Conservation (phyloP, 2,888 invertebrate species). For the Tachystola acroxantha region DNA sequence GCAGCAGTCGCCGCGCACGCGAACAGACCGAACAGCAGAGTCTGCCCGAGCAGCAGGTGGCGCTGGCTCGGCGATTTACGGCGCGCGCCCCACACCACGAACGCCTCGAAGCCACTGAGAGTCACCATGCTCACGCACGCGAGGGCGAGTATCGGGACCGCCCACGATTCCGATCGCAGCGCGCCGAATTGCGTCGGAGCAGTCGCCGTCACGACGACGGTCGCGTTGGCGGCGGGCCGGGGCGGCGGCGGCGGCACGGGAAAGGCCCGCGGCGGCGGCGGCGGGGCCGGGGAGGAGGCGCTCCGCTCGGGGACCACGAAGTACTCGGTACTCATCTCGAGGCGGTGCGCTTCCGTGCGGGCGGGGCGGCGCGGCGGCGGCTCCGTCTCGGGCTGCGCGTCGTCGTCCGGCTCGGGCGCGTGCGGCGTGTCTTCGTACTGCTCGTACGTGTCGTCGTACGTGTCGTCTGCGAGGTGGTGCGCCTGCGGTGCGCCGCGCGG, state of each 20-base stretch:
- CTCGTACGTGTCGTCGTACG: slow-evolving; percentile 53
- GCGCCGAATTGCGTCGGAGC: slow-evolving; percentile 45
- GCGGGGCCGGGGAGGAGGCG: slow-evolving; percentile 39
- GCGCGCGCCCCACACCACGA: slow-evolving; percentile 89
- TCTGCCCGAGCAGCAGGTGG: slow-evolving; percentile 92
- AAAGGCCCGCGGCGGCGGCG: slow-evolving; percentile 48
- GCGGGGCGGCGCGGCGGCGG: slow-evolving; percentile 53
- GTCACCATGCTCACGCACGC: slow-evolving; percentile 90
- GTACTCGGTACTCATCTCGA: slow-evolving; percentile 91
- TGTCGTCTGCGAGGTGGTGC: slow-evolving; percentile 39
- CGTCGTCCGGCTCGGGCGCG: slow-evolving; percentile 37
- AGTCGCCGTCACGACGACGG: slow-evolving; percentile 34
- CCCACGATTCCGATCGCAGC: slow-evolving; percentile 90
- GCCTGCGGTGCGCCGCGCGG: slow-evolving; percentile 50
- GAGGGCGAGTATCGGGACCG: slow-evolving; percentile 91
- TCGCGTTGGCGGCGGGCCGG: slow-evolving; percentile 32
- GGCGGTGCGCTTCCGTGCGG: slow-evolving; percentile 71
- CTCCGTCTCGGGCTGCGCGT: slow-evolving; percentile 36
- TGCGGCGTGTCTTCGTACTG: slow-evolving; percentile 48
- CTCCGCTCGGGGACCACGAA: slow-evolving; percentile 84
- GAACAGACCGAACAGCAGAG: slow-evolving; percentile 90
- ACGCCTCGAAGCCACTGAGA: slow-evolving; percentile 92
- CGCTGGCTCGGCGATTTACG: slow-evolving; percentile 89
- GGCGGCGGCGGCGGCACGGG: slow-evolving; percentile 35
- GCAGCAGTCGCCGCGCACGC: slow-evolving; percentile 89